Evolutionary conservation across 2,797 vertebrate genomes (phyloP), one percentile per base, ranked within the genome.

Genomic region (Ciconia nigra): DNA sequence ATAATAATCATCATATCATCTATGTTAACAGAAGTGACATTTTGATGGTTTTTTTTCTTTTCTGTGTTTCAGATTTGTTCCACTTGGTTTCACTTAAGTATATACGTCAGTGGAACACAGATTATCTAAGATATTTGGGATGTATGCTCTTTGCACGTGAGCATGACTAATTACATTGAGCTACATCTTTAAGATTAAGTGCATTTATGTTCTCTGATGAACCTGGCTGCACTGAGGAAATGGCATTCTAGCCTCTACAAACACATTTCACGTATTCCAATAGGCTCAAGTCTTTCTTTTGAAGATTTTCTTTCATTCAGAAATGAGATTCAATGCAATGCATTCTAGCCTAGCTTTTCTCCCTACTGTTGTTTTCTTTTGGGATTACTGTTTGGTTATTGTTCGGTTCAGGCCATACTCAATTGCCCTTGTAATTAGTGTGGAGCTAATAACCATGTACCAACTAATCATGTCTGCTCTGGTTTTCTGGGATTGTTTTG

Each of bases 291-390:
- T 18, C 54, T 84, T 71, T 16, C 88, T 79, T 96, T 93, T 96
- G 93, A 95, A 93, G 90, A 72, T 83, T 87, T 90, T 74, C 65
- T 90, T 81, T 76, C 86, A 37, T 86, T 96, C 85, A 74, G 54
- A 35, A 88, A 35, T 55, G 70, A 44, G 79, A 88, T 81, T 96
- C 57, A 94, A 2, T 80, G 91, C 74, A 87, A 4, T 72, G 89
- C 86, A 87, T 92, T 96, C 90, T 88, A 89, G 93, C 65, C 88
- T 83, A 52, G 70, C 88, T 93, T 96, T 96, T 94, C 85, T 97
- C 54, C 83, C 77, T 41, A 9, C 72, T 78, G 57, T 91, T 95
- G 85, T 96, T 96, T 97, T 94, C 93, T 87, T 94, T 93, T 86
- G 88, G 90, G 93, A 96, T 97, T 96, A 91, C 77, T 85, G 28